Base-by-base conservation (phyloP, 2,888 invertebrate genomes). In the Eupithecia vulgata region DNA sequence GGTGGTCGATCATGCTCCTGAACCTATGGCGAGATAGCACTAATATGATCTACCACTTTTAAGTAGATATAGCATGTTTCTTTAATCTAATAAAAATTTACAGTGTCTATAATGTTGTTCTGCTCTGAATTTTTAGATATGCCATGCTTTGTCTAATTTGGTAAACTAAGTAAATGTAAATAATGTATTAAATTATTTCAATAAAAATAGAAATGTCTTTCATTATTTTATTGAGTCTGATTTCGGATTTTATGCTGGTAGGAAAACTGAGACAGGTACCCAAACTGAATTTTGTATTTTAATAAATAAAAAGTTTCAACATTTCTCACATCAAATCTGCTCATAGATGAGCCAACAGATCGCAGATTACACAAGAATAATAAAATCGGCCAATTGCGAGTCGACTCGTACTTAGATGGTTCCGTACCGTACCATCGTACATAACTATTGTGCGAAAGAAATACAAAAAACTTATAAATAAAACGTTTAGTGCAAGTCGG, bases 11-110 rank as follows among this genome's bases (percentile, higher is more conserved):
- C 74, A 84, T 21, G 81, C 79, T 1, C 81, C 84, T 0, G 78
- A 79, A 42, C 81, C 80, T 0, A 82, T 83, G 82, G 81, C 57
- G 6, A 87, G 88, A 87, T 88, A 82, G 62, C 62, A 83, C 72
- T 71, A 21, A 25, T 5, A 17, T n/a, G 25, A 57, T 12, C 52
- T 25, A 57, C 52, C 57, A 57, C 57, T 12, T 52, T 57, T 10
- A 21, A 21, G 40, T 12, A 45, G 30, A 30, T 30, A 4, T 45
- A 52, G n/a, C 57, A 25, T 21, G 57, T 21, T 57, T 13, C 12
- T 57, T 25, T 0, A 25, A 25, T 57, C 5, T 57, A 57, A 57
- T 57, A 1, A 21, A 25, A 25, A 1, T 25, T 4, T 0, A 25
- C 12, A 52, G 10, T 52, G 10, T 45, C 45, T 1, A 17, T 0